Base-by-base conservation (phyloP, 2,888 invertebrate genomes). In the Epiblema foenella region DNA sequence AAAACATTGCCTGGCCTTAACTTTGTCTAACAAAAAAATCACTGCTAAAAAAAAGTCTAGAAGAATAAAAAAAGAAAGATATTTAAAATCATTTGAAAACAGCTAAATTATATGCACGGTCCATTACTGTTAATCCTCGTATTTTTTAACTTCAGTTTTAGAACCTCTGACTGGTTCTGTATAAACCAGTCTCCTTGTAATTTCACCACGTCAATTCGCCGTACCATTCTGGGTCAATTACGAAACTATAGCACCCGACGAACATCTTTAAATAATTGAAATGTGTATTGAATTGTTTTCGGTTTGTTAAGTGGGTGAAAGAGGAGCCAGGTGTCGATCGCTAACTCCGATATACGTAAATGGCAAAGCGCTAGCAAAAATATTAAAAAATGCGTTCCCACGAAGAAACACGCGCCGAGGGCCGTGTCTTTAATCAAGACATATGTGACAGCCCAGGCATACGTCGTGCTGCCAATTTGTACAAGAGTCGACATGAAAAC, bases 341-440 rank as follows among this genome's bases (percentile, higher is more conserved):
- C 10, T 57, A 49, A 46, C 56, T 56, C n/a, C 17, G 9, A 51
- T 10, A 29, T 42, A 63, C 63, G 18, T 62, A 54, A 68, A 68
- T 42, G 60, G 42, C 83, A 85, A 83, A 81, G 81, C 79, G 79
- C 75, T 37, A 33, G 57, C 17, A 52, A 57, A 68, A 33, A 49
- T 17, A 37, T 75, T 78, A 80, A 82, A 85, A 83, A 81, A 84
- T 82, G 80, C 81, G 83, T 85, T 88, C 88, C 82, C 86, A 87
- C 85, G 83, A 79, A 77, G 77, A 78, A 79, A 79, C n/a, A n/a
- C 77, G 75, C 75, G 78, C 24, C 60, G 80, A 85, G 86, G 87
- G 85, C 79, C 83, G 78, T 73, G 76, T 76, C 79, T 81, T 83
- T 82, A 83, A 81, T 83, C 80, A 84, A 66, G 80, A 79, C 79